Conservation (phyloP, 1,140 invertebrate genomes). For the Octopus bimaculoides region DNA sequence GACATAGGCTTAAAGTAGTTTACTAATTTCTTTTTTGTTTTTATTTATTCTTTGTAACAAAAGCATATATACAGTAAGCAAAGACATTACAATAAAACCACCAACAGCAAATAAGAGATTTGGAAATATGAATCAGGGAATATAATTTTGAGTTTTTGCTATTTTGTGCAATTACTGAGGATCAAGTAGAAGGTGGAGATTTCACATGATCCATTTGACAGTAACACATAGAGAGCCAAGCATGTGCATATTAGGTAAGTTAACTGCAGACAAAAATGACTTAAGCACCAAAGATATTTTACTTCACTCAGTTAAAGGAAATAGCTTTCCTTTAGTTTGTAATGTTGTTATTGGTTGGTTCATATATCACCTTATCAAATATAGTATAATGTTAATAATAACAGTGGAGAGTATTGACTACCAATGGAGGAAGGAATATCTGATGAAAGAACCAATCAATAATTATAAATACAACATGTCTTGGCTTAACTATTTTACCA, state of each 20-base stretch:
- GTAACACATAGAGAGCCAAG: slow-evolving; percentile 9
- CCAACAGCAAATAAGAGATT: slow-evolving; percentile 12
- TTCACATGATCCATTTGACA: background rate
- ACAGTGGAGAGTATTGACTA: too few species aligned
- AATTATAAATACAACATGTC: too few species aligned
- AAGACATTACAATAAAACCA: slow-evolving; percentile 17
- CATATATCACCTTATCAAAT: too few species aligned
- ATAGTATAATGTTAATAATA: too few species aligned
- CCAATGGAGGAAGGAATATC: too few species aligned
- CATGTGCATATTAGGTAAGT: slow-evolving; percentile 9
- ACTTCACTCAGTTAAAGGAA: too few species aligned
- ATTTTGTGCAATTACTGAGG: slow-evolving; percentile 14
- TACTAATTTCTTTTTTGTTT: slow-evolving; percentile 3
- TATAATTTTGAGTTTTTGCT: slow-evolving; percentile 10
- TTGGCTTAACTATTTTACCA: too few species aligned
- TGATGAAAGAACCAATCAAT: too few species aligned
- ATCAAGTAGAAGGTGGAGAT: background rate
- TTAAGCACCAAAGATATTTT: slow-evolving; percentile 5
- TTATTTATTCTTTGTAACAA: slow-evolving; percentile 14
- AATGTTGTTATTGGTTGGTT: too few species aligned
- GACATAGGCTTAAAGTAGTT: slow-evolving; percentile 2
- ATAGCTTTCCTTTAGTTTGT: too few species aligned
- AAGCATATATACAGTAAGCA: slow-evolving; percentile 15
- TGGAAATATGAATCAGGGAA: slow-evolving; percentile 13
- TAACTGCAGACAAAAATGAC: slow-evolving; percentile 11